Conservation (phyloP, 1,140 invertebrate species). For the Lucilia sericata region DNA sequence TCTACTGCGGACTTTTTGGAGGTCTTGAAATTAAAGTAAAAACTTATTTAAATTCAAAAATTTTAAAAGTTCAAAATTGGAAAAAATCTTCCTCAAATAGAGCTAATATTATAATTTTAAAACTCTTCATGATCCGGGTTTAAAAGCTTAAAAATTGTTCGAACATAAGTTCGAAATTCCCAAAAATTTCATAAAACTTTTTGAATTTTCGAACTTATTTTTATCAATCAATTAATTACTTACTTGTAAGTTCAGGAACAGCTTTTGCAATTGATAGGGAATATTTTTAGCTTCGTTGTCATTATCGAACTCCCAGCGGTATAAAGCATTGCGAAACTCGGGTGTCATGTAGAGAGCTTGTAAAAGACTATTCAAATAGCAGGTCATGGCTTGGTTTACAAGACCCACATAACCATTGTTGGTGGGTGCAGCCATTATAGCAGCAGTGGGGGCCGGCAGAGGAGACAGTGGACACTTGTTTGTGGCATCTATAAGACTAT, state of each 20-base stretch:
- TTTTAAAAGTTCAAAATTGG: no score
- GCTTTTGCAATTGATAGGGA: slow-evolving; percentile 88
- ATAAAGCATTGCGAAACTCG: slow-evolving; percentile 93
- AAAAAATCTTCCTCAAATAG: no score
- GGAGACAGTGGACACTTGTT: neutral
- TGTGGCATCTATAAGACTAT: neutral
- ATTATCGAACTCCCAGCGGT: slow-evolving; percentile 87
- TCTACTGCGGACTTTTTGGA: slow-evolving; percentile 82
- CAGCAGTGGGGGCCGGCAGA: neutral
- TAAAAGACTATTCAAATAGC: slow-evolving; percentile 91
- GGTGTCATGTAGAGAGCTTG: slow-evolving; percentile 94
- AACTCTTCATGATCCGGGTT: no score
- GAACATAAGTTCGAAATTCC: no score
- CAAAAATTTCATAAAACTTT: no score
- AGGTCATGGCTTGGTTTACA: slow-evolving; percentile 95
- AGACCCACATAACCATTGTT: slow-evolving; percentile 83
- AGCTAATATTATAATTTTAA: no score
- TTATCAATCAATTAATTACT: no score
- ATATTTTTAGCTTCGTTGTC: slow-evolving; percentile 80
- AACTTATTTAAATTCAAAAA: no score
- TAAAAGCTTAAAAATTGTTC: no score
- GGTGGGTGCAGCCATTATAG: slow-evolving; percentile 10
- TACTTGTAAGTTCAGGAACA: slow-evolving; percentile 90
- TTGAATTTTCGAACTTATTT: no score
- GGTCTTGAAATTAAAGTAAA: slow-evolving; percentile 72